Evolutionary conservation across 2,888 invertebrate genomes (phyloP), one percentile per base, ranked within the genome.

Genomic region (Dusona sp.): DNA sequence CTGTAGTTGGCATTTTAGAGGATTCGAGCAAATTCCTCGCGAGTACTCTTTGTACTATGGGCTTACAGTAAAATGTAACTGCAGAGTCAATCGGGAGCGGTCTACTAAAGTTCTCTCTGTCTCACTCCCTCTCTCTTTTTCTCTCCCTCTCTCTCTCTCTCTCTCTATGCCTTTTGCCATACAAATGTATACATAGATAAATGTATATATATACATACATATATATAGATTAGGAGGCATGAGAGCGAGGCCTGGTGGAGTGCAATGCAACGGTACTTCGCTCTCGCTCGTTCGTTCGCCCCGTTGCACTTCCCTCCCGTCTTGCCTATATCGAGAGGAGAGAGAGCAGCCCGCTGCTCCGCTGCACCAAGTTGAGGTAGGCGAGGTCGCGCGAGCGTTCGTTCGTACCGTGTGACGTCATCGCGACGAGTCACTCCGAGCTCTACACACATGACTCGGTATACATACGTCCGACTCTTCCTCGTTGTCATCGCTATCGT

Each of bases 351-450:
- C 61, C 61, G 75, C 42, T 75, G 75, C 77, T 75, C 51, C 48
- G 87, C 86, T 88, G 91, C 91, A 90, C 90, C 88, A 92, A 91
- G 93, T 93, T 93, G 93, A 92, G 93, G 92, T 93, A 93, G 94
- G 94, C 92, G 94, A 94, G 94, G 94, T 93, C 92, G 93, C 89
- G 90, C 85, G 89, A 68, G 48, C 51, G 72, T 65, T 70, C 42
- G 51, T 33, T 72, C 77, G 57, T 25, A 9, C 61, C 25, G 61
- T 29, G 61, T 93, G 92, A 92, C 92, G 91, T 91, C 92, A 87
- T 29, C 84, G 84, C 87, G 79, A 84, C 81, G 84, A 84, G 87
- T 87, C 87, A 84, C 84, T 87, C 86, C 38, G 68, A 36, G 22
- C 42, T 65, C 33, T 54, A 65, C 45, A 48, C 67, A 67, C 81